Base-by-base conservation (phyloP, 2,888 invertebrate genomes). In the Cerceris rybyensis region DNA sequence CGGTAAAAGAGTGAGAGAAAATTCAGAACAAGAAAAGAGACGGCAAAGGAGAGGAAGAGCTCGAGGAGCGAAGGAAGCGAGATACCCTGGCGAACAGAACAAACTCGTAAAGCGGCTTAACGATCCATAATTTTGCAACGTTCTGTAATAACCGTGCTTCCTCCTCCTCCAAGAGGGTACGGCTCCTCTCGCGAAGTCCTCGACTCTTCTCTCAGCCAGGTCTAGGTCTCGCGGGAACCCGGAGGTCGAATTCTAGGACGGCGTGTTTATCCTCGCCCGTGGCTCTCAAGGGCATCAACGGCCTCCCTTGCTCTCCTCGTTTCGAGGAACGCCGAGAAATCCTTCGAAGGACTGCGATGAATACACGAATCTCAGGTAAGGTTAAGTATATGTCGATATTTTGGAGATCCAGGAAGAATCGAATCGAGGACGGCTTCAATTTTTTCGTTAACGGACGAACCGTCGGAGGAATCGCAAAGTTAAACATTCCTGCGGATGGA, bases 71-170 rank as follows among this genome's bases (percentile, higher is more conserved):
- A 59, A 70, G 82, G 83, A 84, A 79, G 80, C 67, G 79, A 86
- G 81, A 85, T 80, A 82, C 76, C 81, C 69, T 70, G 70, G 74
- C 81, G 86, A 87, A 87, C 88, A 88, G 88, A 89, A 88, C 87
- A 90, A 90, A 90, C 90, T 91, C 90, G 88, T 90, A 90, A 91
- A 91, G 85, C 86, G 83, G 85, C 87, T 90, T 90, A 91, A 91
- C 90, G 90, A 90, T 88, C 89, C 88, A 89, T 90, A 90, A 91
- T 91, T 91, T 91, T 90, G 87, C 88, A 89, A 88, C 87, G 86
- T 88, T 88, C 90, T 88, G 84, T 90, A 90, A 91, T 90, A 89
- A 89, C 88, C 86, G 80, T 83, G 84, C 80, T 82, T 81, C 84
- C 78, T 78, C 49, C 59, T 60, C 59, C 59, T 41, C 75, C 60